Base-by-base conservation (phyloP, 2,888 invertebrate species). In the Eupithecia vulgata region DNA sequence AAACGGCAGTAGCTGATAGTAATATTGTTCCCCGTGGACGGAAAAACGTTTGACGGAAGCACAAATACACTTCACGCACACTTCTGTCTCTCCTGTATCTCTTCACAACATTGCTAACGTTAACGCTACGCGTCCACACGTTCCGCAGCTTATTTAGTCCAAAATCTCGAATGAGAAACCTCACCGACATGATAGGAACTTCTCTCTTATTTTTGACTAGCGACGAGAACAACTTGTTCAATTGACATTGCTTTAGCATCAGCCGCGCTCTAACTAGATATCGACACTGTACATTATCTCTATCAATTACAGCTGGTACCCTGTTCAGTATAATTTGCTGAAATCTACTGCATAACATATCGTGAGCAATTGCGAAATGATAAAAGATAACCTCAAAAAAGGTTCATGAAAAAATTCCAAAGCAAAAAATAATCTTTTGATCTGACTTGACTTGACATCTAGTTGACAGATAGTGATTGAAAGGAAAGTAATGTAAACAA, bases 1-100 rank as follows among this genome's bases (percentile, higher is more conserved):
- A 94, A 0, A 91, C 92, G 0, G 94, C 94, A 0, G 92, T 89
- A 0, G 90, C 94, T 0, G 93, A 90, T 5, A 94, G 72, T 0
- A 94, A 76, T 0, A 94, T 78, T 0, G 92, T 92, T 72, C 88
- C 81, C 30, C 88, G 82, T 0, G 93, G 91, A 7, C 89, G 86
- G 17, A 91, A 80, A 72, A 92, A 85, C 0, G 91, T 87, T 59
- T 92, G 90, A 68, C 87, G 87, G 70, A 94, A 91, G 73, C 88
- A 86, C 76, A 89, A 86, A 74, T 93, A 84, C 74, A 93, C 88
- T 80, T 91, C 92, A 17, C 90, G 83, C n/a, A 94, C 88, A 70
- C 86, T 83, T 35, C 88, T 85, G 30, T 94, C 94, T 62, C 85
- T 86, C 70, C 88, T 88, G 78, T 89, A 92, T 76, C 89, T 87